Conservation (phyloP, 2,888 invertebrate genomes). For the Polydrusus cervinus region DNA sequence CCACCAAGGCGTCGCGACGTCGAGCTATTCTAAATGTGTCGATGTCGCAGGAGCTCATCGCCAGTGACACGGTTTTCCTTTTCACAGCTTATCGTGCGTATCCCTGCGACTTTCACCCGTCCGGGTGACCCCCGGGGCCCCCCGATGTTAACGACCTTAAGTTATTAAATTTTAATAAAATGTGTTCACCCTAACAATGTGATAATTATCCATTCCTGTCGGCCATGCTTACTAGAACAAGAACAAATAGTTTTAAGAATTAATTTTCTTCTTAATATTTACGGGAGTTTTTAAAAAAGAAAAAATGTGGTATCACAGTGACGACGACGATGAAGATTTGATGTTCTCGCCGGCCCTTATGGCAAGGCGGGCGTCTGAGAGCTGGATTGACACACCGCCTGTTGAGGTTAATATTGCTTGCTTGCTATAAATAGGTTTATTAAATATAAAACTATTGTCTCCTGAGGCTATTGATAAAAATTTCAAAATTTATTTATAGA, state of each 20-base stretch:
- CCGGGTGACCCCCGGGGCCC: slow-evolving; percentile 9
- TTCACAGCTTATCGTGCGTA: slow-evolving; percentile 21
- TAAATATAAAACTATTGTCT: no score
- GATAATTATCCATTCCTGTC: slow-evolving; percentile 38
- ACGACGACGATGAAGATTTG: slow-evolving; percentile 86
- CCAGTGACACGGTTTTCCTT: slow-evolving; percentile 50
- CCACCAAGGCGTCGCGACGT: slow-evolving; percentile 40
- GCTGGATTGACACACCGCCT: slow-evolving; percentile 92
- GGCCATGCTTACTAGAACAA: slow-evolving; percentile 20
- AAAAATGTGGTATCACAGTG: slow-evolving; percentile 82
- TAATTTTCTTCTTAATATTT: background rate
- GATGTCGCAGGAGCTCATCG: slow-evolving; percentile 54
- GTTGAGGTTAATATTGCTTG: slow-evolving; percentile 78
- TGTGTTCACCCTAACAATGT: slow-evolving; percentile 23
- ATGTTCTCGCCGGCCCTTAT: slow-evolving; percentile 91
- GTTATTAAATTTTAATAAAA: background rate
- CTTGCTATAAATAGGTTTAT: slow-evolving; percentile 14
- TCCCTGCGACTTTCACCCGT: slow-evolving; percentile 24
- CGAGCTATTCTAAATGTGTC: slow-evolving; percentile 62
- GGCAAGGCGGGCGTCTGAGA: slow-evolving; percentile 89
- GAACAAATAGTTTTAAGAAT: background rate
- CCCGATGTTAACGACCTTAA: slow-evolving; percentile 17
- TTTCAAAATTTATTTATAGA: no score
- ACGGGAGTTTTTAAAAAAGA: slow-evolving; percentile 13
- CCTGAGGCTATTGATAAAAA: no score